A percentile compares a stretch with the other conserved stretches of the same genome.
These are phyloP conservation scores for Caradrina kadenii DNA, from an alignment of 2,888 invertebrate genomes.

Conservation along the genomic window DNA sequence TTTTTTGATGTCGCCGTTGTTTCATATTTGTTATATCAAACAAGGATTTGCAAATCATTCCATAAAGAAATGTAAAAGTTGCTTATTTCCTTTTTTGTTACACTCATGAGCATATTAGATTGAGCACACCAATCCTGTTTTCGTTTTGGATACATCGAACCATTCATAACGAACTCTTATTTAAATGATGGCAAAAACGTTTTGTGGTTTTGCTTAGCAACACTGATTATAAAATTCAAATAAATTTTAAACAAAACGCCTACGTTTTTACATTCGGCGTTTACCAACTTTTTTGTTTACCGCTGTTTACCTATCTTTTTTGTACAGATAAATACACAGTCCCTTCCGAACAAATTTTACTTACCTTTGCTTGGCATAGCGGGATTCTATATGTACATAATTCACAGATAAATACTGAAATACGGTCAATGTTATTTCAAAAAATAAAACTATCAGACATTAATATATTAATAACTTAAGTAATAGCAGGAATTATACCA, in stretches of 20 bases:
- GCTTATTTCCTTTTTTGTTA: neutral
- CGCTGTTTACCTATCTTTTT: neutral
- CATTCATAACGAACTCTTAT: neutral
- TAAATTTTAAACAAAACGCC: neutral
- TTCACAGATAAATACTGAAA: too few relatives aligned
- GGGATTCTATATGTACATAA: neutral
- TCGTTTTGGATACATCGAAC: neutral
- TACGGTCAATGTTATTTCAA: neutral
- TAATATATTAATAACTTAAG: conserved; percentile 1
- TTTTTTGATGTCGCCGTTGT: neutral
- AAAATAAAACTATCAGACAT: neutral
- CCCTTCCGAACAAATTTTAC: too few relatives aligned
- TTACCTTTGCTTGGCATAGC: neutral
- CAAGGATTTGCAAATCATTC: conserved; percentile 16
- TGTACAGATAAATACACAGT: too few relatives aligned
- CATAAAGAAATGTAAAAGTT: neutral
- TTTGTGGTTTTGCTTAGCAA: neutral
- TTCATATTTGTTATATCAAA: conserved; percentile 3
- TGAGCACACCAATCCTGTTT: neutral
- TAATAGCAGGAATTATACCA: conserved; percentile 56
- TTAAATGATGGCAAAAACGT: neutral
- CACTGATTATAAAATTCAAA: neutral
- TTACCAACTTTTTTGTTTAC: neutral
- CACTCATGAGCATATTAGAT: neutral
- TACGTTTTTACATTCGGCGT: neutral